A percentile compares a stretch with the other conserved stretches of the same genome.
These are phyloP conservation scores for Cryptotis parvus DNA, from an alignment of 2,113 vertebrate genomes.

Conservation along the genomic window DNA sequence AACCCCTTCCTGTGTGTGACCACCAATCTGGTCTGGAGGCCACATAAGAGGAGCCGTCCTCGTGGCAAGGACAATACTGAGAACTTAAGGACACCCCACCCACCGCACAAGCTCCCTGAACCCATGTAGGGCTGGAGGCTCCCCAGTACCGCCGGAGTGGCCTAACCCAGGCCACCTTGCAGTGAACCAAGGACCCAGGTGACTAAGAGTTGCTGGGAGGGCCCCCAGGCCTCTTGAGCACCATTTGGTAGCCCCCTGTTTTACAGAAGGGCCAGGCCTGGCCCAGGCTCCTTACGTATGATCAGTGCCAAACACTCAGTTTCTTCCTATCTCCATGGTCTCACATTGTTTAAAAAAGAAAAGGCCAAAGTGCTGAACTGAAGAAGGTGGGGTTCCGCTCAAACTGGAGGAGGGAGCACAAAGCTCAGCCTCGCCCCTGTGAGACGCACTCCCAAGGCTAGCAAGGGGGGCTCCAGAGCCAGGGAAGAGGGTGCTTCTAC, in stretches of 20 bases:
- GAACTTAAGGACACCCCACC: background rate
- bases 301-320: background rate
- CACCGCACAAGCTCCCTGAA: too few relatives aligned
- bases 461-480: background rate
- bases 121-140: too few relatives aligned
- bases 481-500: background rate
- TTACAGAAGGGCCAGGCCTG: background rate
- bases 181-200: too few relatives aligned
- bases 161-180: too few relatives aligned
- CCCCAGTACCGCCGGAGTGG: too few relatives aligned
- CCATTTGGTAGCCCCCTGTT: too few relatives aligned
- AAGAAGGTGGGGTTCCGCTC: too few relatives aligned
- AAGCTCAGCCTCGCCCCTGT: background rate
- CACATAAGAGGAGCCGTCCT: background rate
- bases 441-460: background rate
- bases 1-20: background rate
- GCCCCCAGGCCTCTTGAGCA: too few relatives aligned
- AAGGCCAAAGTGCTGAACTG: background rate
- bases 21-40: slow-evolving; percentile 17
- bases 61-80: slow-evolving; percentile 25
- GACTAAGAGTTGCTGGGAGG: too few relatives aligned
- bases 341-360: background rate
- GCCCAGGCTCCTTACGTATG: background rate
- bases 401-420: background rate
- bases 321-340: background rate